A percentile compares a stretch with the other conserved stretches of the same genome.
phyloP scores from a whole-genome alignment of 2,888 invertebrate genomes.

The Nomada hirtipes region DNA sequence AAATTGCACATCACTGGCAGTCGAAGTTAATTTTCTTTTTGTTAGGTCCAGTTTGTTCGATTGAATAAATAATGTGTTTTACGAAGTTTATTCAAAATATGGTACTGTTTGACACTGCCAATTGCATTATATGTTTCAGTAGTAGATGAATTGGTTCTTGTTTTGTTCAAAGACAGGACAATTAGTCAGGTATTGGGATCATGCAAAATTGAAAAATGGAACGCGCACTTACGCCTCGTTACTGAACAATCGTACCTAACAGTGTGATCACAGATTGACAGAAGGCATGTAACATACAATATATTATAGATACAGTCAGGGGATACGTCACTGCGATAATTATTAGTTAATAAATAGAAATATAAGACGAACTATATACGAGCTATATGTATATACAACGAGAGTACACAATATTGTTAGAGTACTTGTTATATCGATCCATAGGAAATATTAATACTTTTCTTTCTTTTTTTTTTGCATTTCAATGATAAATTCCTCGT shows the following conservation, averaged over 20 bases:
- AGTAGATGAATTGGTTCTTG: not conserved
- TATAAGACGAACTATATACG: slow-evolving; percentile 44
- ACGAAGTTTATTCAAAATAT: too few species aligned
- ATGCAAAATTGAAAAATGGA: slow-evolving; percentile 62
- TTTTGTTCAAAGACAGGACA: not conserved
- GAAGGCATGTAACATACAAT: slow-evolving; percentile 79
- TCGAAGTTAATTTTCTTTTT: too few species aligned
- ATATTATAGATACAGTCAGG: slow-evolving; percentile 68
- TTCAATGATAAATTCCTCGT: not conserved
- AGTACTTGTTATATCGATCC: not conserved
- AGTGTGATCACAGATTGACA: slow-evolving; percentile 82
- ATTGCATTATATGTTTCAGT: too few species aligned
- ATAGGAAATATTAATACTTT: not conserved
- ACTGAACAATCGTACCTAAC: slow-evolving; percentile 75
- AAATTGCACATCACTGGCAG: too few species aligned
- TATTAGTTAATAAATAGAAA: slow-evolving; percentile 57
- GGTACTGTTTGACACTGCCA: too few species aligned
- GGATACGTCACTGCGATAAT: slow-evolving; percentile 57
- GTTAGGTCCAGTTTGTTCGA: too few species aligned
- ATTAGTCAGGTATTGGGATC: not conserved
- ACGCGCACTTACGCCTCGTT: slow-evolving; percentile 56
- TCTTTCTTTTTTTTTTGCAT: not conserved
- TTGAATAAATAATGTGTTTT: too few species aligned
- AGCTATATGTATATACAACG: slow-evolving; percentile 30
- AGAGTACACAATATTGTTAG: slow-evolving; percentile 10